Evolutionary conservation across 1,140 invertebrate species (phyloP).

Genomic region (Lutraria rhynchaena): DNA sequence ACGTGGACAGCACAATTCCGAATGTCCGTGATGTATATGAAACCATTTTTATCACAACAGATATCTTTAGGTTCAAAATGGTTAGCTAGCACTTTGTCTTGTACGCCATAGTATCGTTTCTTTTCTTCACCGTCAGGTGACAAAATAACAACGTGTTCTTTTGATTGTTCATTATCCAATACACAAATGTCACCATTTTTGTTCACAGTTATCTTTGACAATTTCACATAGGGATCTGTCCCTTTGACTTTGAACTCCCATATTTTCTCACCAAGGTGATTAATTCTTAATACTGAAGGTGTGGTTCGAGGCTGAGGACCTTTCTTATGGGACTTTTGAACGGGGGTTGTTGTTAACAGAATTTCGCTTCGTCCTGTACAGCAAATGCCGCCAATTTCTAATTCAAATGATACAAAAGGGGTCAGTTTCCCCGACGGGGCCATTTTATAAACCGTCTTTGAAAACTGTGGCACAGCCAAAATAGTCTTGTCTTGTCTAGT

Average conservation of each 20-base stretch:
- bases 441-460: constrained; percentile 29
- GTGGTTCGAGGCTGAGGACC: constrained; percentile 25
- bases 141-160: constrained; percentile 37
- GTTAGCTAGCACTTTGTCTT: constrained; percentile 1
- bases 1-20: constrained; percentile 49
- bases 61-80: constrained; percentile 46
- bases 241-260: constrained; percentile 46
- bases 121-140: constrained; percentile 51
- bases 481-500: constrained; percentile 20
- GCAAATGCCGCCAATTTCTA: constrained; percentile 44
- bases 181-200: constrained; percentile 49
- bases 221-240: constrained; percentile 29
- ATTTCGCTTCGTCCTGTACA: constrained; percentile 44
- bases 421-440: constrained; percentile 20
- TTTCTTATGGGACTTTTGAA: constrained; percentile 57
- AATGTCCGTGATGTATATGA: constrained; percentile 38
- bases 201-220: constrained; percentile 26
- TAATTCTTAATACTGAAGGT: constrained; percentile 20
- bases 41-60: constrained; percentile 38
- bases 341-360: constrained; percentile 34
- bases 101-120: constrained; percentile 49
- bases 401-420: constrained; percentile 38
- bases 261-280: constrained; percentile 8
- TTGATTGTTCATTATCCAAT: constrained; percentile 33
- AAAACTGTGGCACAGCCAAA: constrained; percentile 18